These are phyloP conservation scores for Eristalis intricaria DNA, from an alignment of 2,888 invertebrate species.

Conservation along the genomic window DNA sequence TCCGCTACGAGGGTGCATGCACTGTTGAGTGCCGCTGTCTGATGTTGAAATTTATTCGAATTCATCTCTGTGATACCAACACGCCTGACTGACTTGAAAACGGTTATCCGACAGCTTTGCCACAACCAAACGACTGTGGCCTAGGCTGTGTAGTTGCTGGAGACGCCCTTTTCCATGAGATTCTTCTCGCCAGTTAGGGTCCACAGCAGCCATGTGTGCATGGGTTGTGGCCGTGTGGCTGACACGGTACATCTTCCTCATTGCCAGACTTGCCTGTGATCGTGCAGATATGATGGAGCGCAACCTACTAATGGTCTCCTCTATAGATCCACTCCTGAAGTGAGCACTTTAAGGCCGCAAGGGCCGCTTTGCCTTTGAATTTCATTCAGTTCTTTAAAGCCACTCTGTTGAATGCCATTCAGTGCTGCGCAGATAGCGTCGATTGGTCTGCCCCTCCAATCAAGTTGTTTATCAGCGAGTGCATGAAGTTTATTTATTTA, in stretches of 20 bases:
- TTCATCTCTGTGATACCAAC: background rate
- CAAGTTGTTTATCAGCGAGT: background rate
- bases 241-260: too few relatives aligned
- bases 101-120: background rate
- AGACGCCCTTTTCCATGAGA: background rate
- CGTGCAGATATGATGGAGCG: too few relatives aligned
- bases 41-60: background rate
- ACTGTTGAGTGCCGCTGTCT: background rate
- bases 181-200: background rate
- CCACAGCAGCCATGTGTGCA: too few relatives aligned
- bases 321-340: too few relatives aligned
- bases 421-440: background rate
- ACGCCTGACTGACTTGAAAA: background rate
- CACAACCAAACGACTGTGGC: background rate
- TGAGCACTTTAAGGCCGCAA: too few relatives aligned
- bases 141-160: background rate
- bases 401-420: background rate
- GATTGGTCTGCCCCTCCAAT: background rate
- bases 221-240: background rate
- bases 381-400: too few relatives aligned
- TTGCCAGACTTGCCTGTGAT: too few relatives aligned
- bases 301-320: too few relatives aligned
- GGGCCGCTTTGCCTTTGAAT: too few relatives aligned
- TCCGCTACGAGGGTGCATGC: background rate
- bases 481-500: background rate